Conservation (phyloP, 1,140 invertebrate species). For the Listronotus bonariensis region DNA sequence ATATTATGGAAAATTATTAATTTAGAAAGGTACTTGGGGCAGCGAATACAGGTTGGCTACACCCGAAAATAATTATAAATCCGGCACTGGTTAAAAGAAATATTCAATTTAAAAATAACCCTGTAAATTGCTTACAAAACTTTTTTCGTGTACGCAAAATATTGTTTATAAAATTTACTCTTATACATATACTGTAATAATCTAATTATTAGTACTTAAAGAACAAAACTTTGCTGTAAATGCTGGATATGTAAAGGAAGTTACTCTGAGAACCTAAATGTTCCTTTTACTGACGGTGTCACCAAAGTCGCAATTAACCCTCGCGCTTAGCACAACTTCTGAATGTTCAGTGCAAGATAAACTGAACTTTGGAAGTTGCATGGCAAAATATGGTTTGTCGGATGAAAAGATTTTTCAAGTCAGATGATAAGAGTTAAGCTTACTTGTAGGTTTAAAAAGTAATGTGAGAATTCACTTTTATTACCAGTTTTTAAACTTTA, state of each 20-base stretch:
- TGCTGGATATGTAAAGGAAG: neutral
- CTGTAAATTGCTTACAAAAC: too few species aligned
- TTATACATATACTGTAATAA: too few species aligned
- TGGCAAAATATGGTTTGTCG: conserved; percentile 23
- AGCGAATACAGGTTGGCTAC: too few species aligned
- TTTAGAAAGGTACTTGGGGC: too few species aligned
- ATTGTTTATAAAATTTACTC: too few species aligned
- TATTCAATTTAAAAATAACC: too few species aligned
- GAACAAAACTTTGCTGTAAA: neutral
- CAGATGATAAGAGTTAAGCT: conserved; percentile 12
- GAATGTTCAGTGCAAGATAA: conserved; percentile 15
- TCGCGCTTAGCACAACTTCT: conserved; percentile 15
- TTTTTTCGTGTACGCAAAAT: too few species aligned
- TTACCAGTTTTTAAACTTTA: neutral
- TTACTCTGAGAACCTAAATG: conserved; percentile 17
- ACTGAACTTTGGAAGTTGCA: conserved; percentile 18
- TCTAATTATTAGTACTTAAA: too few species aligned
- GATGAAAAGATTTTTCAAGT: conserved; percentile 20
- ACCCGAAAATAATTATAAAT: too few species aligned
- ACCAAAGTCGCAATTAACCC: conserved; percentile 20
- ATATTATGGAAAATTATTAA: too few species aligned
- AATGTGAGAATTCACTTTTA: neutral
- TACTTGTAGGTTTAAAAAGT: neutral
- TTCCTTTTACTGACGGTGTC: conserved; percentile 18
- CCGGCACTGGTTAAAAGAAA: too few species aligned